Base-by-base conservation (phyloP, 2,888 invertebrate genomes). In the Synergus umbraculus region DNA sequence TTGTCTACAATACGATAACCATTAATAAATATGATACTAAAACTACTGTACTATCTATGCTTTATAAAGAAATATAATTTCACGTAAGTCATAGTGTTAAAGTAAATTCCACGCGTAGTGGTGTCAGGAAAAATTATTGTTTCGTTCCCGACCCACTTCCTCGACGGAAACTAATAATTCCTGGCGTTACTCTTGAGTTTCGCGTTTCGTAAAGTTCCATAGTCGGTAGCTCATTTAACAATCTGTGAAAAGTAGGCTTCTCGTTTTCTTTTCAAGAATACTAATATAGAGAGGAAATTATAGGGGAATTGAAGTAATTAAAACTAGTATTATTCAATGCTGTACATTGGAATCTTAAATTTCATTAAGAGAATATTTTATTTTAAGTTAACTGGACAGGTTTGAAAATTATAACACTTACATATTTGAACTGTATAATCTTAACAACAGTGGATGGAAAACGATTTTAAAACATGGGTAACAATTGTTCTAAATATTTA, bases 101-200 rank as follows among this genome's bases (percentile, higher is more conserved):
- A n/a, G n/a, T 54, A 54, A 54, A 54, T 54, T 54, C 8, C n/a
- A n/a, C 2, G n/a, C 8, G n/a, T 7, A 13, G 8, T 54, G 54
- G 54, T 13, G n/a, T n/a, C 54, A 54, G 2, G 54, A 8, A n/a
- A 54, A 54, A 54, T n/a, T n/a, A 13, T 54, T 54, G 54, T 54
- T 54, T n/a, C 54, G 54, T 54, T n/a, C n/a, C 9, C 8, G 54
- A 54, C 54, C 54, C 8, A 54, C 54, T 54, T 54, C 54, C 54
- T 54, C n/a, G n/a, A 54, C 54, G n/a, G n/a, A 54, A 54, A 54
- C n/a, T 54, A 54, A 54, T 54, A 54, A 54, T n/a, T 54, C 8
- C 8, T 54, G 54, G n/a, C 8, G 8, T 54, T 54, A 8, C 8
- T 54, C 4, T n/a, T 8, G n/a, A 54, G 8, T 15, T 54, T n/a